Conservation (phyloP, 1,140 invertebrate genomes). For the Bombyx mori region DNA sequence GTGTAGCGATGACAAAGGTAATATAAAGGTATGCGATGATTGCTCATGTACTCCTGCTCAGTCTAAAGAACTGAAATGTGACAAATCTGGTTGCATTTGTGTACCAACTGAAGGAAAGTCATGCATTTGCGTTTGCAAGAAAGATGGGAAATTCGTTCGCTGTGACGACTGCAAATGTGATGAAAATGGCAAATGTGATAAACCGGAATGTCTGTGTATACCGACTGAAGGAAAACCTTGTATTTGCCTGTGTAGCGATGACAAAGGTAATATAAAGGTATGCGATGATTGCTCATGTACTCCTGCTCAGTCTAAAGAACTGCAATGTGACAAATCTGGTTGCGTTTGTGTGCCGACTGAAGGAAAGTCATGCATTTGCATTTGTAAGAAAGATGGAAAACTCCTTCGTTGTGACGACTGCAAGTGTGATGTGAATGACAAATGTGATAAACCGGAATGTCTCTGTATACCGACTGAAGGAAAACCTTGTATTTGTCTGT, state of each 20-base stretch:
- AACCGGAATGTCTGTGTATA: conserved; percentile 14
- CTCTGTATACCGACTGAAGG: conserved; percentile 19
- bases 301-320: not conserved
- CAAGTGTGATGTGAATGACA: conserved; percentile 8
- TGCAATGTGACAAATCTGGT: conserved; percentile 14
- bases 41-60: conserved; percentile 12
- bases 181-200: conserved; percentile 11
- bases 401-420: conserved; percentile 9
- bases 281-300: conserved; percentile 19
- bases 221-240: conserved; percentile 11
- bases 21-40: conserved; percentile 10
- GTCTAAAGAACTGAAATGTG: conserved; percentile 8
- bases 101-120: conserved; percentile 22
- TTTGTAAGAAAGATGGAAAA: conserved; percentile 14
- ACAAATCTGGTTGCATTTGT: conserved; percentile 17
- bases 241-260: conserved; percentile 18
- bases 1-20: conserved; percentile 14
- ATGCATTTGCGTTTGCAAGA: conserved; percentile 24
- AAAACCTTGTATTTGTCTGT: conserved; percentile 24
- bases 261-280: conserved; percentile 8
- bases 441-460: conserved; percentile 14
- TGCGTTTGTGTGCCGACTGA: conserved; percentile 22
- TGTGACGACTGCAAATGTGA: conserved; percentile 28
- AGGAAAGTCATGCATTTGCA: conserved; percentile 20
- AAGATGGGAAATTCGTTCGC: conserved; percentile 19